phyloP scores from a whole-genome alignment of 2,113 vertebrate species.

The Poeciliopsis turrubarensis region DNA sequence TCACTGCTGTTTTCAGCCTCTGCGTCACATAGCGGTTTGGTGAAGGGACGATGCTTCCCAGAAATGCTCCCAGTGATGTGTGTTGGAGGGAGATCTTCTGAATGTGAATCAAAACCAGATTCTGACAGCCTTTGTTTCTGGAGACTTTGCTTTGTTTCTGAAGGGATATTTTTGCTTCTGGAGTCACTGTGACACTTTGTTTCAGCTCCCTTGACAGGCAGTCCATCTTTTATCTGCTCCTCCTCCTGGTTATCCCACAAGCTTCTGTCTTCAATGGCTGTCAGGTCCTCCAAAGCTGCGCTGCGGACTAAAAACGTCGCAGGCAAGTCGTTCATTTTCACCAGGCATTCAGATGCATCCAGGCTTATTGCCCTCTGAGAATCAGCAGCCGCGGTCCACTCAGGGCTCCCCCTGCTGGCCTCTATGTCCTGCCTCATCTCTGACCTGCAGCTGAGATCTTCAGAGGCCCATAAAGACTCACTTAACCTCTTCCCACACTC shows the following conservation, averaged over 20 bases:
- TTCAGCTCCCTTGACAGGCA: constrained; percentile 12
- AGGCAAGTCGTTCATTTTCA: constrained; percentile 40
- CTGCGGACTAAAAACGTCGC: constrained; percentile 66
- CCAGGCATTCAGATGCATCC: constrained; percentile 64
- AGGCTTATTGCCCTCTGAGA: constrained; percentile 67
- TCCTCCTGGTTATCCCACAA: constrained; percentile 3
- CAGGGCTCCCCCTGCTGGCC: constrained; percentile 43
- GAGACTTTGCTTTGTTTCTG: constrained; percentile 12
- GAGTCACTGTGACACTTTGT: constrained; percentile 4
- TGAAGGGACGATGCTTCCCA: constrained; percentile 3
- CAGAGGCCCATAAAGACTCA: constrained; percentile 59
- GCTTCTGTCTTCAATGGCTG: constrained; percentile 56
- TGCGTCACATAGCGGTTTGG: constrained; percentile 15
- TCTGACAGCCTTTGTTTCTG: neutral
- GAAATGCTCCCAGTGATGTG: constrained; percentile 9
- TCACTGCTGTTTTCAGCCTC: constrained; percentile 41
- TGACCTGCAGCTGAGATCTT: constrained; percentile 49
- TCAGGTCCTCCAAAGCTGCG: constrained; percentile 73
- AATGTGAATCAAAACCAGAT: neutral
- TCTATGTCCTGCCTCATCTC: constrained; percentile 21
- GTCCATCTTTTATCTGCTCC: constrained; percentile 12
- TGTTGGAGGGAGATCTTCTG: constrained; percentile 10
- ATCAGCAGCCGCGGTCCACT: constrained; percentile 36
- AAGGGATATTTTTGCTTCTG: neutral
- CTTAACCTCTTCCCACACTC: constrained; percentile 56